A percentile compares a stretch with the other conserved stretches of the same genome.
phyloP scores from a whole-genome alignment of 2,797 vertebrate genomes.

The Xenops minutus region DNA sequence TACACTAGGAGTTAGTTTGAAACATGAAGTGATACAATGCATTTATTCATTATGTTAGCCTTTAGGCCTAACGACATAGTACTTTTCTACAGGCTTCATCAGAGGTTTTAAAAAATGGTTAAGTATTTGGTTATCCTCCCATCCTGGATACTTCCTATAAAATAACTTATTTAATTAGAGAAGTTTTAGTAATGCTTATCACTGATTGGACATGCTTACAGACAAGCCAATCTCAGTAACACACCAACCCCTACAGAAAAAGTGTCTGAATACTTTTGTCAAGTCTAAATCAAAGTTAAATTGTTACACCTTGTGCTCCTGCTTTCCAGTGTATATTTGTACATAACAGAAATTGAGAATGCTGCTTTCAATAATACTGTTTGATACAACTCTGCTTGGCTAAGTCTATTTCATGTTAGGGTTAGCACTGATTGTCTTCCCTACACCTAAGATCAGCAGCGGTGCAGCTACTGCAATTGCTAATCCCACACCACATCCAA shows the following conservation, averaged over 20 bases:
- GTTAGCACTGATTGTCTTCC: neutral
- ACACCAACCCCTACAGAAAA: neutral
- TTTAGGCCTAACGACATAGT: neutral
- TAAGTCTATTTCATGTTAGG: neutral
- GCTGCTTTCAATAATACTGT: neutral
- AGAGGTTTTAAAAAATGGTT: neutral
- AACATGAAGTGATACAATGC: neutral
- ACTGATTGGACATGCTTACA: neutral
- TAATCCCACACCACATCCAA: neutral
- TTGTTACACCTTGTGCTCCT: neutral
- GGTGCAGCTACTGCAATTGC: neutral
- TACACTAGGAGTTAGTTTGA: neutral
- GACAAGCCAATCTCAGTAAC: neutral
- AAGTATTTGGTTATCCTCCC: neutral
- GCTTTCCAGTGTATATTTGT: neutral
- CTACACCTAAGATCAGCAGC: neutral
- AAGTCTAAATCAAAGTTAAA: neutral
- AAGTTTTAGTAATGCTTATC: neutral
- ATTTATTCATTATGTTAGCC: neutral
- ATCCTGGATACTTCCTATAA: neutral
- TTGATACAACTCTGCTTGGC: neutral
- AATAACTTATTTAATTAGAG: neutral
- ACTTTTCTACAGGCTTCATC: neutral
- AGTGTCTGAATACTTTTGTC: neutral
- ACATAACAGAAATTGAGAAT: neutral